A percentile compares a stretch with the other conserved stretches of the same genome.
phyloP scores from a whole-genome alignment of 2,113 vertebrate species.

The Dendropsophus ebraccatus region DNA sequence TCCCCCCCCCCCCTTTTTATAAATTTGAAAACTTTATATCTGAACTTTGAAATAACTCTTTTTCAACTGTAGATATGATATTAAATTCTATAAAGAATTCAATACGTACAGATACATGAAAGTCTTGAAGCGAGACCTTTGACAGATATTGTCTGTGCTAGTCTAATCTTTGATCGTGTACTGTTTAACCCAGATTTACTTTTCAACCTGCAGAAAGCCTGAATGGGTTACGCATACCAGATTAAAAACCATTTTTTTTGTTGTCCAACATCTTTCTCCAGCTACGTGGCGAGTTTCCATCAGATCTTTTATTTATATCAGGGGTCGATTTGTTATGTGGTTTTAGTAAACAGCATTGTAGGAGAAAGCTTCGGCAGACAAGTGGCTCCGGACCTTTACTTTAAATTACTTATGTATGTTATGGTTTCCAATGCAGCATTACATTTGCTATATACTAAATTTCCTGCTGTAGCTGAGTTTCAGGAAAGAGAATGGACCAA shows the following conservation, averaged over 20 bases:
- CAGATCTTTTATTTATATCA: constrained; percentile 47
- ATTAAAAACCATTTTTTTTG: background rate
- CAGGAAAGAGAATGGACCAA: background rate
- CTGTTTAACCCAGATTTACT: constrained; percentile 7
- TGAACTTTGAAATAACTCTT: constrained; percentile 3
- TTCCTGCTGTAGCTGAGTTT: background rate
- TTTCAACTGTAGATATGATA: background rate
- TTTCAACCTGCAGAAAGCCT: background rate
- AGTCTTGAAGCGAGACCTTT: background rate
- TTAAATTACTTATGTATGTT: constrained; percentile 11
- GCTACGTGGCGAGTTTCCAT: background rate
- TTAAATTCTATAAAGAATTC: background rate
- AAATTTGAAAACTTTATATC: background rate
- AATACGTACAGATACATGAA: background rate
- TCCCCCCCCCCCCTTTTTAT: background rate
- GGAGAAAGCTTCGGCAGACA: background rate
- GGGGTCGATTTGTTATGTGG: background rate
- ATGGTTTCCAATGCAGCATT: constrained; percentile 4
- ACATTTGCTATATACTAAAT: background rate
- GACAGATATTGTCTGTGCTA: background rate
- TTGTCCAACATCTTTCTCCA: background rate
- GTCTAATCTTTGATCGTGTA: background rate
- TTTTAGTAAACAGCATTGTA: background rate
- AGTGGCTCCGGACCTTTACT: background rate
- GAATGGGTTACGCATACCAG: constrained; percentile 16